Evolutionary conservation across 1,140 invertebrate genomes (phyloP).

Genomic region (Tetraneura akinire): DNA sequence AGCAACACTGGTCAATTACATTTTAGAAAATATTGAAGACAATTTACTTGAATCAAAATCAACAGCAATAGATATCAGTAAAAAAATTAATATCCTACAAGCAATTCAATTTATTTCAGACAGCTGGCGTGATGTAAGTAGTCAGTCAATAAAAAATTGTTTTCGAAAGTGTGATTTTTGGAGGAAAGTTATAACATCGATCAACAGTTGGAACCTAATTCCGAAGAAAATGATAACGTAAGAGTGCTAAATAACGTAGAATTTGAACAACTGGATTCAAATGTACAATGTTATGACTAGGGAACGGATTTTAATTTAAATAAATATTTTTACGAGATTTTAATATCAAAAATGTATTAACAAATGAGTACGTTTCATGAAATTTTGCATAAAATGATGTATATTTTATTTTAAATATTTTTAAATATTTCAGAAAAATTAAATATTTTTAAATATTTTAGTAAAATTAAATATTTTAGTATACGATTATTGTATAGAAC

Average conservation of each 20-base stretch:
- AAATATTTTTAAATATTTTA: too few relatives aligned
- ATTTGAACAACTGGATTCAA: conserved; percentile 1
- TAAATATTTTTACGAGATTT: too few relatives aligned
- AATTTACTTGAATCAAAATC: background rate
- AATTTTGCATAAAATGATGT: too few relatives aligned
- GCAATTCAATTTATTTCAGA: background rate
- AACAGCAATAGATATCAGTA: conserved; percentile 5
- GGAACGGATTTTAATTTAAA: too few relatives aligned
- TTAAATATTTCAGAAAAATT: too few relatives aligned
- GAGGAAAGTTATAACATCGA: background rate
- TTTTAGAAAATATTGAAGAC: background rate
- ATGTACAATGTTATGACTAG: background rate
- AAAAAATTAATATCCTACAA: background rate
- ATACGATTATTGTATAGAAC: too few relatives aligned
- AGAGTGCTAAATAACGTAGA: background rate
- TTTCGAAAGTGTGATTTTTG: background rate
- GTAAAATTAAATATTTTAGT: too few relatives aligned
- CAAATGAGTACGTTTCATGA: too few relatives aligned
- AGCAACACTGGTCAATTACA: background rate
- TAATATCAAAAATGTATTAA: too few relatives aligned
- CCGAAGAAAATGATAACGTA: background rate
- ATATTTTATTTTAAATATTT: too few relatives aligned
- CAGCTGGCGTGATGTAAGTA: background rate
- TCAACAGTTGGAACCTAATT: background rate
- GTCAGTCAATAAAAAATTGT: background rate